These are phyloP conservation scores for Muscicapa adusta DNA, from an alignment of 2,113 vertebrate species.

Conservation along the genomic window DNA sequence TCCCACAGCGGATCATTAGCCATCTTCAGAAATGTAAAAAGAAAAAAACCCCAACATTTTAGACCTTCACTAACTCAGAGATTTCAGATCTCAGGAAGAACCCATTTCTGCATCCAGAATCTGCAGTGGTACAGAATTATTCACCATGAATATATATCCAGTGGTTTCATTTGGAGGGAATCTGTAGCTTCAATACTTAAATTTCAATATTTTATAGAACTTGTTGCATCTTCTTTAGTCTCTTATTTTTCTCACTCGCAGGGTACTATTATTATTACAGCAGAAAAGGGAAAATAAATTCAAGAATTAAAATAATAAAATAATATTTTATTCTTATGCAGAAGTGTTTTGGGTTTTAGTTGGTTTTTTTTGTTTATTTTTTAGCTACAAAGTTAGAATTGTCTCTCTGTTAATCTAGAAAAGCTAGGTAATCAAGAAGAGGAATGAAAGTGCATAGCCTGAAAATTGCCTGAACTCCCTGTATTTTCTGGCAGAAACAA, in stretches of 20 bases:
- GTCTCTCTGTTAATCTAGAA: not conserved
- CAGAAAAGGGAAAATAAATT: not conserved
- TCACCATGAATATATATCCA: not conserved
- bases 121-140: not conserved
- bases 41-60: not conserved
- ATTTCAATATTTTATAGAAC: not conserved
- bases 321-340: not conserved
- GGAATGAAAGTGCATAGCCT: not conserved
- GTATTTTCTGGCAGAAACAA: not conserved
- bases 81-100: not conserved
- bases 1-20: not conserved
- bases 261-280: not conserved
- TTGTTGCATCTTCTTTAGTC: not conserved
- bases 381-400: not conserved
- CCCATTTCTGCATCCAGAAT: not conserved
- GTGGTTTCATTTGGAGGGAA: not conserved
- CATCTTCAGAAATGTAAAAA: not conserved
- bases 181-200: not conserved
- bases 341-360: not conserved
- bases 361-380: not conserved
- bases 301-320: not conserved
- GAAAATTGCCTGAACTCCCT: not conserved
- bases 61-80: not conserved
- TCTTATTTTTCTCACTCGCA: not conserved
- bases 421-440: not conserved